phyloP scores from a whole-genome alignment of 1,140 invertebrate genomes.

The Trialeurodes vaporariorum region DNA sequence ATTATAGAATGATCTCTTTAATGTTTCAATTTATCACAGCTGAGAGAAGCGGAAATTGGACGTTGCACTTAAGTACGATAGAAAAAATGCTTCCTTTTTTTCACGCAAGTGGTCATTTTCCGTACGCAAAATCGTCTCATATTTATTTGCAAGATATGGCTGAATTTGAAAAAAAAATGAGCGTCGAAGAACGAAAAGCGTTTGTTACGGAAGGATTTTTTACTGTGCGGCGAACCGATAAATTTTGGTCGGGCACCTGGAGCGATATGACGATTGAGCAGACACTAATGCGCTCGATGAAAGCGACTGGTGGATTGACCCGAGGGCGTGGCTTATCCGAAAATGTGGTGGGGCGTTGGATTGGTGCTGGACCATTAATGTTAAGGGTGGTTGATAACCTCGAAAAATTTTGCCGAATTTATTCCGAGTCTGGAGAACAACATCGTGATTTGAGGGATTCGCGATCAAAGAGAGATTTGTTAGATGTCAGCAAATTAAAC shows the following conservation, averaged over 20 bases:
- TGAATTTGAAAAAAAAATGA: neutral
- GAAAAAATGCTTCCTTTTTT: slow-evolving; percentile 28
- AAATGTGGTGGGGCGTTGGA: slow-evolving; percentile 32
- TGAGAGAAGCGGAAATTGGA: slow-evolving; percentile 30
- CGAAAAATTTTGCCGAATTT: neutral
- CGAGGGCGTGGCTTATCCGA: slow-evolving; percentile 28
- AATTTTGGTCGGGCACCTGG: slow-evolving; percentile 29
- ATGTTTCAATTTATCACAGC: slow-evolving; percentile 32
- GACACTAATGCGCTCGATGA: slow-evolving; percentile 30
- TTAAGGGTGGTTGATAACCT: slow-evolving; percentile 12
- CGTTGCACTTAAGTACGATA: slow-evolving; percentile 28
- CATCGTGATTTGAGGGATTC: slow-evolving; percentile 33
- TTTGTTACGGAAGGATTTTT: slow-evolving; percentile 18
- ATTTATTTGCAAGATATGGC: slow-evolving; percentile 21
- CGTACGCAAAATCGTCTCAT: neutral
- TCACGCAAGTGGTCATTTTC: neutral
- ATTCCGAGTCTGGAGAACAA: slow-evolving; percentile 29
- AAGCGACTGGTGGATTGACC: slow-evolving; percentile 32
- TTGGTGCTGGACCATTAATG: slow-evolving; percentile 18
- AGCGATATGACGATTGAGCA: slow-evolving; percentile 30
- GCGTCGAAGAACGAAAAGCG: neutral
- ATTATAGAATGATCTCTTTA: slow-evolving; percentile 34
- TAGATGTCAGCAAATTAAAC: slow-evolving; percentile 28
- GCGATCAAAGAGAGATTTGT: slow-evolving; percentile 30
- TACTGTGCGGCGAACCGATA: slow-evolving; percentile 22